Conservation (phyloP, 2,888 invertebrate genomes). For the Gnatocerus cornutus region DNA sequence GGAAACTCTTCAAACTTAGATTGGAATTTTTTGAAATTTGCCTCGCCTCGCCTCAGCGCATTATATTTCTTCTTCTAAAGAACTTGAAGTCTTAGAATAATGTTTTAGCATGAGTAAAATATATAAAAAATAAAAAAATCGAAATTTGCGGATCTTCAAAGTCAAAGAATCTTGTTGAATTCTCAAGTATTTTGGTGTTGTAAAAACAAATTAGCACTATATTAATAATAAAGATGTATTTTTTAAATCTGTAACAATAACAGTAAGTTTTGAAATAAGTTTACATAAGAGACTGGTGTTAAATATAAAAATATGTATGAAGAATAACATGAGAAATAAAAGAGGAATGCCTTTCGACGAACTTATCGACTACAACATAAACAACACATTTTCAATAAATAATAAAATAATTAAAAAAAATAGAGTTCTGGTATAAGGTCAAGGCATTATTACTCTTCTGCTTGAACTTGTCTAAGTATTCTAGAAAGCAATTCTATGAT, state of each 20-base stretch:
- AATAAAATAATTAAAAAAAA: constrained; percentile 22
- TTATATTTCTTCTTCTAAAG: too few species aligned
- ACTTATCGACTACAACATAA: neutral
- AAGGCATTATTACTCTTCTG: constrained; percentile 27
- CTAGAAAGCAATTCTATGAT: constrained; percentile 29
- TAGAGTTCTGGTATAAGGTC: neutral
- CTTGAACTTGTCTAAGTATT: constrained; percentile 19
- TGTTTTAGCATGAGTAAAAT: too few species aligned
- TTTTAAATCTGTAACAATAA: constrained; percentile 36
- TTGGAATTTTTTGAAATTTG: too few species aligned
- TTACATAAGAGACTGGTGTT: constrained; percentile 15
- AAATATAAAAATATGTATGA: constrained; percentile 29
- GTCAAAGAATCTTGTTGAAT: too few species aligned
- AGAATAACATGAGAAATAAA: constrained; percentile 15
- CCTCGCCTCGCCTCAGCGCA: too few species aligned
- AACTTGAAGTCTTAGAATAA: too few species aligned
- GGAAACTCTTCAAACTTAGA: too few species aligned
- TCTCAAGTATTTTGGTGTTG: too few species aligned
- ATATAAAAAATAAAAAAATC: too few species aligned
- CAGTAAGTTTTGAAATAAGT: constrained; percentile 30
- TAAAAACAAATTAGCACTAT: too few species aligned
- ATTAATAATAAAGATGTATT: constrained; percentile 41
- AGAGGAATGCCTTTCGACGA: constrained; percentile 16
- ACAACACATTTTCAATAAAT: constrained; percentile 14
- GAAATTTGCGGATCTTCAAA: too few species aligned